These are phyloP conservation scores for Muscidifurax raptorellus DNA, from an alignment of 1,140 invertebrate species.

Conservation along the genomic window DNA sequence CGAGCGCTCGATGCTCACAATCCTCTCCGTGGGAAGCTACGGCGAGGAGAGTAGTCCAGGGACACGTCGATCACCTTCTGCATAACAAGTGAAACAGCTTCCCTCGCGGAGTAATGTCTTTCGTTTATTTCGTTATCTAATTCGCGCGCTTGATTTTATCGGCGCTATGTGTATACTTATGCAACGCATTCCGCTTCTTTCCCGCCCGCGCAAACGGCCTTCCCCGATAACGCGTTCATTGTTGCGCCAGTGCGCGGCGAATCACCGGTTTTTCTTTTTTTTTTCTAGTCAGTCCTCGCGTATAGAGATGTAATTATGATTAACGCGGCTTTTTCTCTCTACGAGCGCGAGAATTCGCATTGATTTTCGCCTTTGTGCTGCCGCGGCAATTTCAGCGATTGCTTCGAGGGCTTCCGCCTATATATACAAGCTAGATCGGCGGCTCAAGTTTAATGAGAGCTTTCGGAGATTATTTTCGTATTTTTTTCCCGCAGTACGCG, in stretches of 20 bases:
- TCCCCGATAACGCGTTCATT: constrained; percentile 33
- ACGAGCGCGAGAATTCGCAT: neutral
- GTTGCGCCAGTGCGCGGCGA: neutral
- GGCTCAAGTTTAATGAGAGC: neutral
- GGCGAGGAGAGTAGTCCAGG: too few species aligned
- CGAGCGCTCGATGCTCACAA: too few species aligned
- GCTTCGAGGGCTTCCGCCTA: neutral
- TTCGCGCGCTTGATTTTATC: constrained; percentile 23
- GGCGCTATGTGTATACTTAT: neutral
- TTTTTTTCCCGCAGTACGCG: neutral
- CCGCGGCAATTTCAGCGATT: neutral
- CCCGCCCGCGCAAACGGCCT: neutral
- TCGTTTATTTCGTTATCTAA: constrained; percentile 1
- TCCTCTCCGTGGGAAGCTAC: too few species aligned
- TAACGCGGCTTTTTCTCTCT: neutral
- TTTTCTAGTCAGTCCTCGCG: neutral
- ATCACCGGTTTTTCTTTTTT: neutral
- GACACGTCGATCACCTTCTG: too few species aligned
- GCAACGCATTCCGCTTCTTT: constrained; percentile 1
- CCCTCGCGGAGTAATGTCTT: neutral
- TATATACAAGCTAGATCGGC: neutral
- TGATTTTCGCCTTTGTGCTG: neutral
- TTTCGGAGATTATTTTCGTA: neutral
- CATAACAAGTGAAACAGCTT: neutral
- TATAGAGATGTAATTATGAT: neutral